These are phyloP conservation scores for Laothoe populi DNA, from an alignment of 2,888 invertebrate genomes.

Conservation along the genomic window DNA sequence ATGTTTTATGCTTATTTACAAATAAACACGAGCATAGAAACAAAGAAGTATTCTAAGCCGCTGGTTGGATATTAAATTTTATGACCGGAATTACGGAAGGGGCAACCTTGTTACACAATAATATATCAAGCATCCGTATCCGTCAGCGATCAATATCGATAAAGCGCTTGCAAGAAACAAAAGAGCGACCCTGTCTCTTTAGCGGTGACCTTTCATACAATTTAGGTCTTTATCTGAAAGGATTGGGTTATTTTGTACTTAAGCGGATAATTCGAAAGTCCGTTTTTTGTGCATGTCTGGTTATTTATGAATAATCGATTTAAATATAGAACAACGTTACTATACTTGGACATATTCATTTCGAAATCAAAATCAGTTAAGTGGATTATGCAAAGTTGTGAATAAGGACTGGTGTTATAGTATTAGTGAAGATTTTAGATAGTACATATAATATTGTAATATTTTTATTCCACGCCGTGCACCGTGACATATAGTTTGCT, in stretches of 20 bases:
- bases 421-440: slow-evolving; percentile 5
- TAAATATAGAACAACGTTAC: not conserved
- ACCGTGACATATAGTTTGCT: slow-evolving; percentile 17
- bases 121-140: slow-evolving; percentile 47
- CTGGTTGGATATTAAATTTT: slow-evolving; percentile 33
- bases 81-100: slow-evolving; percentile 51
- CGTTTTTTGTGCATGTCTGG: slow-evolving; percentile 11
- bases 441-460: slow-evolving; percentile 16
- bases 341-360: not conserved
- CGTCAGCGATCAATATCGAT: slow-evolving; percentile 28
- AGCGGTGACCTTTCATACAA: slow-evolving; percentile 15
- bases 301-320: not conserved
- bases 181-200: slow-evolving; percentile 16
- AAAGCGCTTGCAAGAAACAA: slow-evolving; percentile 23
- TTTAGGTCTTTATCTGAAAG: slow-evolving; percentile 12
- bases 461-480: slow-evolving; percentile 17
- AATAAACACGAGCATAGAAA: not conserved
- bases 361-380: not conserved
- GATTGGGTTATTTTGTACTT: slow-evolving; percentile 13
- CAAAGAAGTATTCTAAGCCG: slow-evolving; percentile 10
- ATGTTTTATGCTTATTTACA: not conserved
- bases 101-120: slow-evolving; percentile 49
- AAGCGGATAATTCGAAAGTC: slow-evolving; percentile 17
- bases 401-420: not conserved
- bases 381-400: too few relatives aligned